Percentiles rank a stretch among this genome's conserved stretches.
Conservation (phyloP, 2,888 invertebrate genomes). For the Agonopterix alstromeriana region DNA sequence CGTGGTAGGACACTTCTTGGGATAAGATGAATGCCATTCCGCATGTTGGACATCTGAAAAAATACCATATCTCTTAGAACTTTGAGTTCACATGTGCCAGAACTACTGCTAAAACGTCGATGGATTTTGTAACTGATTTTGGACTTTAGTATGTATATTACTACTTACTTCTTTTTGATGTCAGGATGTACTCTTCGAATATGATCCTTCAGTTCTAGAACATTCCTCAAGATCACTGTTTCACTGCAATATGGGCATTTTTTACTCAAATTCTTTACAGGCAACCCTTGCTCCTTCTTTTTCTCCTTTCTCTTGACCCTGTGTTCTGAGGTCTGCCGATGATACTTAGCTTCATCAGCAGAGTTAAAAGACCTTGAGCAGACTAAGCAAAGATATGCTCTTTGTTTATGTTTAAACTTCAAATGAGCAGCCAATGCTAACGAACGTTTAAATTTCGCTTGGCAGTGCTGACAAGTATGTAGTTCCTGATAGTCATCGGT, state of each 20-base stretch:
- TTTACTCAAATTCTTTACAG: slow-evolving; percentile 54
- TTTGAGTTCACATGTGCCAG: neutral
- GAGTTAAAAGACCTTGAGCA: slow-evolving; percentile 80
- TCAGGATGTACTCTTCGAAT: slow-evolving; percentile 78
- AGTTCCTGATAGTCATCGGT: slow-evolving; percentile 81
- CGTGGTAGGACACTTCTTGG: slow-evolving; percentile 85
- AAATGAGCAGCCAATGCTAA: slow-evolving; percentile 82
- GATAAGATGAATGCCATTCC: slow-evolving; percentile 81
- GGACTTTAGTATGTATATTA: neutral
- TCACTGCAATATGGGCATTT: slow-evolving; percentile 79
- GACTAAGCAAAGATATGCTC: slow-evolving; percentile 80
- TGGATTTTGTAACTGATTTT: no score
- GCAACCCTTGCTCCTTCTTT: slow-evolving; percentile 46
- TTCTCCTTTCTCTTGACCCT: slow-evolving; percentile 74
- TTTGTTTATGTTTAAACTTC: slow-evolving; percentile 76
- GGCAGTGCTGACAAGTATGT: slow-evolving; percentile 79
- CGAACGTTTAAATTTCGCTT: slow-evolving; percentile 76
- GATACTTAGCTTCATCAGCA: slow-evolving; percentile 78
- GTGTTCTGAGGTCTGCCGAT: slow-evolving; percentile 81
- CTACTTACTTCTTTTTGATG: slow-evolving; percentile 78
- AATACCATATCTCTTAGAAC: neutral
- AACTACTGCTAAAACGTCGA: neutral
- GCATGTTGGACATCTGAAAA: slow-evolving; percentile 82
- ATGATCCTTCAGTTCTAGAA: slow-evolving; percentile 79
- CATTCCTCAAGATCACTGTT: slow-evolving; percentile 58